Evolutionary conservation across 2,113 vertebrate species (phyloP), one percentile per base, ranked within the genome.

Genomic region (Brachyhypopomus gauderio): DNA sequence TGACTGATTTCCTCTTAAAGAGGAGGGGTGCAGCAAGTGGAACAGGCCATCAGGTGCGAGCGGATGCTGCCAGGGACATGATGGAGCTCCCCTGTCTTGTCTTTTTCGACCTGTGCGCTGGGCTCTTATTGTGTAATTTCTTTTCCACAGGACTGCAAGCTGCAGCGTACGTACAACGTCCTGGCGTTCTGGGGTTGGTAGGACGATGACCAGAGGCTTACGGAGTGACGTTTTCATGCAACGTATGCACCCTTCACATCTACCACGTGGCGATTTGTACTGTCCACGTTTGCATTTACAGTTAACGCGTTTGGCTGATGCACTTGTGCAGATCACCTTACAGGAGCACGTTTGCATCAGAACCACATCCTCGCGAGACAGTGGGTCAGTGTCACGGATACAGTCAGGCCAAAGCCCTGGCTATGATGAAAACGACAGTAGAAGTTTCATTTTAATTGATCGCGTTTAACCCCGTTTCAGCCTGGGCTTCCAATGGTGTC

Each of bases 1-100:
- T 80, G 69, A 80, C 73, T 84, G 83, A 84, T 84, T 77, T 84
- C 41, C 70, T 73, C 74, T 72, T 85, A 81, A 78, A 81, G 83
- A 85, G 79, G 78, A 78, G 55, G 48, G 60, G 75, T 81, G 69
- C 70, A 75, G 25, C 23, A 64, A 80, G 63, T 80, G 82, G 82
- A 84, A 75, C 71, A 52, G 58, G 67, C 69, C 63, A 60, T 75
- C 75, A 78, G 84, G 79, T 75, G 79, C 82, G 76, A 66, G 64
- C 23, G 59, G 56, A 81, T 56, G 82, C 60, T 66, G 58, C 58
- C 76, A 69, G 23, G 36, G 23, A 70, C 22, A 67, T 83, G 72
- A 75, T 83, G 62, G 52, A 79, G 48, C 34, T 64, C 17, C 63
- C 75, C 64, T 75, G 64, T 64, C 80, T 34, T 59, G 52, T 45